phyloP scores from a whole-genome alignment of 2,888 invertebrate genomes.

The Cerastis leucographa region DNA sequence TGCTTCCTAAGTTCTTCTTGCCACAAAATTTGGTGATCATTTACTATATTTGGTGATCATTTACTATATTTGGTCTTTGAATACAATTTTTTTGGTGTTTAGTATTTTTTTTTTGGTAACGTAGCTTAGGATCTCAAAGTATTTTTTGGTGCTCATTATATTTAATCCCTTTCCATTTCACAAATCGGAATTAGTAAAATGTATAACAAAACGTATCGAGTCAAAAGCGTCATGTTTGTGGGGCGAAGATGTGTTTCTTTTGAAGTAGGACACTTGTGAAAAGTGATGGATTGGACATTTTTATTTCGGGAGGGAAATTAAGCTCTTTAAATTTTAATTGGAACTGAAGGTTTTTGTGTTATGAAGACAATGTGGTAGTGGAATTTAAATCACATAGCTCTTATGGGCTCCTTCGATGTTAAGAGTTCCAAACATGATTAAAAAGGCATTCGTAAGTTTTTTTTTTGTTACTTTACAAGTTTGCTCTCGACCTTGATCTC shows the following conservation, averaged over 20 bases:
- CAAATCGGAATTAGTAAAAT: neutral
- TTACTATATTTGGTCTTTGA: no score
- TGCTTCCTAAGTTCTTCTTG: no score
- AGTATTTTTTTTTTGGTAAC: no score
- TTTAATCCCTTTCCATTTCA: no score
- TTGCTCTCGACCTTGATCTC: neutral
- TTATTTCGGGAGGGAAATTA: neutral
- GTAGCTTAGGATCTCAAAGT: no score
- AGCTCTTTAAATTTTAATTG: neutral
- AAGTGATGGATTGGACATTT: constrained; percentile 8
- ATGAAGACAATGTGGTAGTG: neutral
- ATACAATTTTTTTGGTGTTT: no score
- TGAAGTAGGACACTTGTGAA: constrained; percentile 20
- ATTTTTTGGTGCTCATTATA: no score
- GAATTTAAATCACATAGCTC: neutral
- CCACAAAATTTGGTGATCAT: no score
- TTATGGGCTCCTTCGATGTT: neutral
- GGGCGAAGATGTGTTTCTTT: neutral
- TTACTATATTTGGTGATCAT: no score
- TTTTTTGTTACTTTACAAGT: neutral
- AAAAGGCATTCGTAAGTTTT: neutral
- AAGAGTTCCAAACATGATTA: neutral
- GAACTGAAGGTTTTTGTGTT: neutral
- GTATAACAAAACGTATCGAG: constrained; percentile 12
- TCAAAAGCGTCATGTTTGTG: constrained; percentile 19